Evolutionary conservation across 2,888 invertebrate species (phyloP).

Genomic region (Dendrolimus pini): DNA sequence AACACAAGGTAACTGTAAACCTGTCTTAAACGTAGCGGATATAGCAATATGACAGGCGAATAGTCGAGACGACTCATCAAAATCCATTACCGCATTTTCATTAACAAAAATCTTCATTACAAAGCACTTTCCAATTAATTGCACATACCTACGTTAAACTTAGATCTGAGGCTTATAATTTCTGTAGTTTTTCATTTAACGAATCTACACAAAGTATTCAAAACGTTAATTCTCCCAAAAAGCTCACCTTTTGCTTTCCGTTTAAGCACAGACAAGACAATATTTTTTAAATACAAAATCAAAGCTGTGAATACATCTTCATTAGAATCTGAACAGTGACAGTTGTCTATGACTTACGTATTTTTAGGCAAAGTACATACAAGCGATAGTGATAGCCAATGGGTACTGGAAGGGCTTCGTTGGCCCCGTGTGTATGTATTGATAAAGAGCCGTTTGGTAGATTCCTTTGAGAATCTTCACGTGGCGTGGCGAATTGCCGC

Average conservation of each 20-base stretch:
- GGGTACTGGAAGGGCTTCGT: too few relatives aligned
- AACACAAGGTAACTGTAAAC: conserved; percentile 50
- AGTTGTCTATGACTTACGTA: too few relatives aligned
- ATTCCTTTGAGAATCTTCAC: too few relatives aligned
- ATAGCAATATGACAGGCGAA: conserved; percentile 46
- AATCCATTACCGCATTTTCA: conserved; percentile 24
- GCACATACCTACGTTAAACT: conserved; percentile 36
- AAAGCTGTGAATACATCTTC: too few relatives aligned
- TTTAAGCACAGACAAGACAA: conserved; percentile 41
- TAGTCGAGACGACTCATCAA: conserved; percentile 55
- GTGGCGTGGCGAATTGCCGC: too few relatives aligned
- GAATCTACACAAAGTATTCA: conserved; percentile 20
- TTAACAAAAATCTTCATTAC: conserved; percentile 16
- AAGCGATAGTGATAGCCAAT: too few relatives aligned
- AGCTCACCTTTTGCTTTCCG: conserved; percentile 38
- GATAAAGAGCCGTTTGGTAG: too few relatives aligned
- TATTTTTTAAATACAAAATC: neutral
- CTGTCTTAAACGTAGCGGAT: conserved; percentile 48
- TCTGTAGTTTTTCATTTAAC: conserved; percentile 27
- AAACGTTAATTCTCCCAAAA: conserved; percentile 43
- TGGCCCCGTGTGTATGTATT: too few relatives aligned
- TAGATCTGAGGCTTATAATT: conserved; percentile 21
- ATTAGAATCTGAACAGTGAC: too few relatives aligned
- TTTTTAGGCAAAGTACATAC: too few relatives aligned
- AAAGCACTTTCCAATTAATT: conserved; percentile 1